Conservation (phyloP, 2,113 vertebrate species). For the Gasterosteus aculeatus region DNA sequence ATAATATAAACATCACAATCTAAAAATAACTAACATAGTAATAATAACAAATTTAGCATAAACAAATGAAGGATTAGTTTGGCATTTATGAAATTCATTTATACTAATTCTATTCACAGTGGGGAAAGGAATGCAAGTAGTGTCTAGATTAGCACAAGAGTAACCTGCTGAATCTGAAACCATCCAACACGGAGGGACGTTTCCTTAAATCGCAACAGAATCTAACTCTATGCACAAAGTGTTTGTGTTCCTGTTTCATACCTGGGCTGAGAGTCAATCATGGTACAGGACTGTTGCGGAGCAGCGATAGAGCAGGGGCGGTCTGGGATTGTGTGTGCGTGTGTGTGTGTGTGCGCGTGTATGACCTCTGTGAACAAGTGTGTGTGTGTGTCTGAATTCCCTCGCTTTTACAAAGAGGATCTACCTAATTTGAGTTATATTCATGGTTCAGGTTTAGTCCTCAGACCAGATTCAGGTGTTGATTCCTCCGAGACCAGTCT, state of each 20-base stretch:
- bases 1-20: slow-evolving; percentile 67
- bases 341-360: slow-evolving; percentile 25
- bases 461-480: slow-evolving; percentile 72
- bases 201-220: slow-evolving; percentile 69
- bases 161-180: slow-evolving; percentile 55
- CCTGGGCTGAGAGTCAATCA: slow-evolving; percentile 75
- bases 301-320: slow-evolving; percentile 35
- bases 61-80: slow-evolving; percentile 71
- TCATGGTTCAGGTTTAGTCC: slow-evolving; percentile 68
- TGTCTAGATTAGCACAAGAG: slow-evolving; percentile 76
- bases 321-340: slow-evolving; percentile 36
- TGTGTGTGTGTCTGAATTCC: slow-evolving; percentile 36
- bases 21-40: slow-evolving; percentile 61
- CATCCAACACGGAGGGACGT: slow-evolving; percentile 57
- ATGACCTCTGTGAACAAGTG: slow-evolving; percentile 16
- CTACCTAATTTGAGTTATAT: slow-evolving; percentile 69
- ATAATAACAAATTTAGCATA: slow-evolving; percentile 62
- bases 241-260: slow-evolving; percentile 70
- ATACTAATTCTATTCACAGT: slow-evolving; percentile 54
- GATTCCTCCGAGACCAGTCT: slow-evolving; percentile 67
- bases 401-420: slow-evolving; percentile 56
- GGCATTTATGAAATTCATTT: slow-evolving; percentile 67
- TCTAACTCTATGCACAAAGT: slow-evolving; percentile 85
- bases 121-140: slow-evolving; percentile 52
- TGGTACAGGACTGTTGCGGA: slow-evolving; percentile 59